Percentiles rank a stretch among this genome's conserved stretches.
These are phyloP conservation scores for Dyspetes luteomarginatus DNA, from an alignment of 2,888 invertebrate species.

Conservation along the genomic window DNA sequence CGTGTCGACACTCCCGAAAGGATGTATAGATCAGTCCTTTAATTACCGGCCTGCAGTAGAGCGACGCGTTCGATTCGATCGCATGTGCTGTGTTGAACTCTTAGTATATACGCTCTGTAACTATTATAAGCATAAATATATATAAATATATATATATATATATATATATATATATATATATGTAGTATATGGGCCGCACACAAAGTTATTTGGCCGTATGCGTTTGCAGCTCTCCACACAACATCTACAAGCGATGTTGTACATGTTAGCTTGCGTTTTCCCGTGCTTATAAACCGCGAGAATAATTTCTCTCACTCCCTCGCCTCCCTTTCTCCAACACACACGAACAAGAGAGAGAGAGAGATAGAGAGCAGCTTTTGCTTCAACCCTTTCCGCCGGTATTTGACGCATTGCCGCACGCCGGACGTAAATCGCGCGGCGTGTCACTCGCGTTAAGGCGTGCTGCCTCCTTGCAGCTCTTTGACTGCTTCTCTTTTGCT, in stretches of 20 bases:
- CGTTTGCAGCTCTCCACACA: neutral
- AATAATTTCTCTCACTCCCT: conserved; percentile 43
- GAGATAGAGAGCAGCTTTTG: neutral
- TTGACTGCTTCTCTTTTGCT: neutral
- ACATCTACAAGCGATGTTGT: neutral
- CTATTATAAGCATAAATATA: conserved; percentile 10
- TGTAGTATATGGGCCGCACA: neutral
- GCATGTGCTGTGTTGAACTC: conserved; percentile 45
- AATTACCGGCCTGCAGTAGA: conserved; percentile 70
- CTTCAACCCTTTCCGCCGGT: conserved; percentile 18
- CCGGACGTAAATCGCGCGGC: conserved; percentile 48
- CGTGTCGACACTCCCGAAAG: conserved; percentile 75
- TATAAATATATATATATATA: neutral
- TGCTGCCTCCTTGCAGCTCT: conserved; percentile 6
- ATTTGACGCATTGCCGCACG: conserved; percentile 60
- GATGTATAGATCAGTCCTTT: conserved; percentile 77
- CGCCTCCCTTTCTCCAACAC: neutral
- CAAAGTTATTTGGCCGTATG: neutral
- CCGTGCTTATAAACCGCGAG: conserved; percentile 40
- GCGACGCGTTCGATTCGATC: conserved; percentile 61
- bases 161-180: neutral
- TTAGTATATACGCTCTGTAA: conserved; percentile 20
- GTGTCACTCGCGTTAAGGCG: conserved; percentile 50
- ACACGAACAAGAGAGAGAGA: neutral
- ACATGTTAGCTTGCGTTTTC: conserved; percentile 4